Percentiles rank a stretch among this genome's conserved stretches.
These are phyloP conservation scores for Vanessa tameamea DNA, from an alignment of 1,140 invertebrate species.

Conservation along the genomic window DNA sequence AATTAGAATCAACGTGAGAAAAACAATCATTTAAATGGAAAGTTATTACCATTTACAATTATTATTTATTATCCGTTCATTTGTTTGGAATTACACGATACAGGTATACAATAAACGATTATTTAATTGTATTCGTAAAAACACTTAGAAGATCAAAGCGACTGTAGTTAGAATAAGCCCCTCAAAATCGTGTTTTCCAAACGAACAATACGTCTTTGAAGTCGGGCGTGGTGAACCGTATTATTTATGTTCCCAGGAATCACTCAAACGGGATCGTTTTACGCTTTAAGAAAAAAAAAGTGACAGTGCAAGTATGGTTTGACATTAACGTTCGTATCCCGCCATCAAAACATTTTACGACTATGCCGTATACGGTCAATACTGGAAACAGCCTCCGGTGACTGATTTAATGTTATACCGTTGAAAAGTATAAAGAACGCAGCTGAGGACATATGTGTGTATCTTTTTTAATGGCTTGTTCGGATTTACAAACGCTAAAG, in stretches of 20 bases:
- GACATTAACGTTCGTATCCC: slow-evolving; percentile 56
- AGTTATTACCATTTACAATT: neutral
- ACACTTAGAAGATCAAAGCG: slow-evolving; percentile 30
- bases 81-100: slow-evolving; percentile 9
- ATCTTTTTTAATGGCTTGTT: slow-evolving; percentile 38
- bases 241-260: slow-evolving; percentile 68
- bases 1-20: neutral
- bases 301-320: slow-evolving; percentile 43
- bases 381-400: slow-evolving; percentile 45
- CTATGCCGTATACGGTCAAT: slow-evolving; percentile 53
- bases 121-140: slow-evolving; percentile 32
- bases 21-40: neutral
- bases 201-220: slow-evolving; percentile 49
- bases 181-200: slow-evolving; percentile 41
- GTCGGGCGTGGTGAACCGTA: slow-evolving; percentile 47
- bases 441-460: slow-evolving; percentile 42
- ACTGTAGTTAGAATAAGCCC: slow-evolving; percentile 22
- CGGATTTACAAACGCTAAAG: slow-evolving; percentile 16
- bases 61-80: neutral
- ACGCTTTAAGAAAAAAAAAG: slow-evolving; percentile 52
- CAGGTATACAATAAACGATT: slow-evolving; percentile 1
- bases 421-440: slow-evolving; percentile 41
- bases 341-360: slow-evolving; percentile 68
- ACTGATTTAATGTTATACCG: slow-evolving; percentile 59
- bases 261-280: slow-evolving; percentile 62